phyloP scores from a whole-genome alignment of 2,113 vertebrate species.

The Microtus pennsylvanicus region DNA sequence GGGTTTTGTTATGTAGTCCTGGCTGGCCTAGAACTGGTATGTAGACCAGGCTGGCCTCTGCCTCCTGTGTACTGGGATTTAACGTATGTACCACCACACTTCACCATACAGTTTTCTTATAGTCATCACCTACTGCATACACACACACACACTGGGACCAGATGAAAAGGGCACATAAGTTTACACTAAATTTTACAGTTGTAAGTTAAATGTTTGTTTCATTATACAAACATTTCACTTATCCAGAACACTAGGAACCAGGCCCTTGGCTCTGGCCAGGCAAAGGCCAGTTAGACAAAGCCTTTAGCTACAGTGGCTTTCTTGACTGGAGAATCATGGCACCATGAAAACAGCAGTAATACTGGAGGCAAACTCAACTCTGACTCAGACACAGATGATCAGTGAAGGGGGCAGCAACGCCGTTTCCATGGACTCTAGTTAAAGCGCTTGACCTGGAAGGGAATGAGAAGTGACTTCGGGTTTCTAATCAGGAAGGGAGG shows the following conservation, averaged over 20 bases:
- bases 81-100: neutral
- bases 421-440: neutral
- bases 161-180: neutral
- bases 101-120: neutral
- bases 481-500: neutral
- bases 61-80: neutral
- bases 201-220: neutral
- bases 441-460: neutral
- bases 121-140: neutral
- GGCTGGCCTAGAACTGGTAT: neutral
- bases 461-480: neutral
- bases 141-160: neutral
- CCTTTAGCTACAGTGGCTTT: neutral
- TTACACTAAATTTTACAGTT: neutral
- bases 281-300: neutral
- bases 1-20: neutral
- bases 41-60: neutral
- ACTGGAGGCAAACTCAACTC: no score
- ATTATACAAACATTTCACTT: neutral
- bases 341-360: neutral
- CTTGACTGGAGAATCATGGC: fast-evolving
- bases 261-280: neutral
- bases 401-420: neutral
- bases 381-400: neutral
- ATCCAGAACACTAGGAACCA: neutral